Evolutionary conservation across 2,797 vertebrate species (phyloP), one percentile per base, ranked within the genome.

Genomic region (Gastrophryne carolinensis): DNA sequence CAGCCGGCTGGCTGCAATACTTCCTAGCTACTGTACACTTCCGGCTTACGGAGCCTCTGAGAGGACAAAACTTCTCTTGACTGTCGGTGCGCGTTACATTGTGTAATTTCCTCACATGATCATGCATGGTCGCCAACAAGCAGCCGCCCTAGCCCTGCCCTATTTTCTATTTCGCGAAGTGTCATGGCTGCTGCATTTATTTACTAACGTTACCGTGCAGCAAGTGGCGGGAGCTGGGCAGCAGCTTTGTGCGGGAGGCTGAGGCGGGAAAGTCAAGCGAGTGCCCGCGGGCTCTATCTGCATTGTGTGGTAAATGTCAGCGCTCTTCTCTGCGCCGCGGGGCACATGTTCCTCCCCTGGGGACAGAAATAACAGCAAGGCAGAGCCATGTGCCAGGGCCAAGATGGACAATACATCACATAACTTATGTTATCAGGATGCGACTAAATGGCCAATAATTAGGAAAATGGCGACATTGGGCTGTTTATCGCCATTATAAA

Each of bases 21-120:
- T 68, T 68, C 56, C 56, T 30, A 15, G 44, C 26, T 30, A n/a
- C n/a, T n/a, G n/a, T n/a, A 41, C 56, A 61, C 30, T 21, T 39
- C 39, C 17, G 41, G 21, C 3, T 4, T 75, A 75, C 56, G 47
- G 65, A 0, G 32, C 0, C 2, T 0, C 8, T 9, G 8, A 30
- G 34, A 17, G 34, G 44, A 53, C 73, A 75, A 53, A n/a, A 61
- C 26, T 24, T 17, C 10, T 17, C 10, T 27, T 1, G 10, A 13
- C 4, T 2, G 2, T 7, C 4, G 5, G 29, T 21, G 23, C 10
- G 9, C 3, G 12, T 3, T n/a, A 12, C 8, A 12, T 5, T 35
- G 8, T 17, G 8, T 2, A 15, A 13, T 7, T 5, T 39, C 4
- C 17, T 41, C 65, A 68, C 17, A 34, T 68, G 65, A 68, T 8